Conservation (phyloP, 2,113 vertebrate species). For the Macquaria ambigua region DNA sequence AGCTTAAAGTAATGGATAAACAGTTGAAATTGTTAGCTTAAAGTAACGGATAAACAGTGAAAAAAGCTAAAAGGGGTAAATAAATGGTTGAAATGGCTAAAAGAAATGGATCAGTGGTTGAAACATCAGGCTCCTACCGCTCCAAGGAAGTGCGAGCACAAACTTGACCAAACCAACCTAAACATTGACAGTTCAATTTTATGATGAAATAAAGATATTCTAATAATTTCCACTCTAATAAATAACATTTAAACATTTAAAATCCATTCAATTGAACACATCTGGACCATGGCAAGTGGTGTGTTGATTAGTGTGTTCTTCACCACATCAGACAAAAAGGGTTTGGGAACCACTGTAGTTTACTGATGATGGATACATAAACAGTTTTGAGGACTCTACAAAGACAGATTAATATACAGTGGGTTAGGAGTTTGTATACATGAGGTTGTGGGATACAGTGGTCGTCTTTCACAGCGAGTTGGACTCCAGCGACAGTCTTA, state of each 20-base stretch:
- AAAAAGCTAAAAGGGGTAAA: not conserved
- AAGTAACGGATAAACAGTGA: not conserved
- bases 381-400: conserved; percentile 14
- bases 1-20: not conserved
- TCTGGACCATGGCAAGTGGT: conserved; percentile 1
- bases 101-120: not conserved
- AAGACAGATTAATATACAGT: conserved; percentile 38
- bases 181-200: not conserved
- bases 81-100: not conserved
- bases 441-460: conserved; percentile 47
- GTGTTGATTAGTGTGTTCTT: not conserved
- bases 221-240: not conserved
- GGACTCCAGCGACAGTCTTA: conserved; percentile 44
- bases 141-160: not conserved
- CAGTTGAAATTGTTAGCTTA: not conserved
- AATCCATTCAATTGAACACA: conserved; percentile 2
- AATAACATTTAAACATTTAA: not conserved
- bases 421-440: conserved; percentile 59
- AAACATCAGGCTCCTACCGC: not conserved
- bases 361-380: conserved; percentile 15
- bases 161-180: not conserved
- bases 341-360: not conserved
- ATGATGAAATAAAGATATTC: not conserved
- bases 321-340: not conserved
- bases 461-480: conserved; percentile 39